These are phyloP conservation scores for Numida meleagris DNA, from an alignment of 2,113 vertebrate genomes.

Conservation along the genomic window DNA sequence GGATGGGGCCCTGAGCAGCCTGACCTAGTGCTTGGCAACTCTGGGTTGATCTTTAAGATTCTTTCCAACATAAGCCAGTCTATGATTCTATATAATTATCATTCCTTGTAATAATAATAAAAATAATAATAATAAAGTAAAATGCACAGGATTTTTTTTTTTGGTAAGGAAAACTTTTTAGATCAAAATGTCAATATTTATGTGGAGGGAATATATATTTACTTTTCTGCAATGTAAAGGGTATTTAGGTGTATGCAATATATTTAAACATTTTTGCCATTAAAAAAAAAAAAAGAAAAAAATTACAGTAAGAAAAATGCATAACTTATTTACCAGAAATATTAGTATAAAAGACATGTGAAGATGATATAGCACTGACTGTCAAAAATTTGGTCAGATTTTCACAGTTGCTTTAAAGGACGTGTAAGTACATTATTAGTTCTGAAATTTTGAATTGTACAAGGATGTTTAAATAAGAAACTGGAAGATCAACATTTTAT, in stretches of 20 bases:
- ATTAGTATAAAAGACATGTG: not conserved
- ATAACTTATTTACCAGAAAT: not conserved
- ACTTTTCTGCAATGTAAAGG: not conserved
- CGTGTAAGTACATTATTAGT: not conserved
- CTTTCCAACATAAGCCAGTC: no score
- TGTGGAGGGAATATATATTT: not conserved
- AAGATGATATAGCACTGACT: not conserved
- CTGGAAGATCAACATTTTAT: not conserved
- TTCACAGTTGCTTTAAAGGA: not conserved
- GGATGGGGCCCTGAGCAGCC: no score
- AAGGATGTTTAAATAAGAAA: not conserved
- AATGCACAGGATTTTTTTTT: not conserved
- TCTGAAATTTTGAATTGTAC: not conserved
- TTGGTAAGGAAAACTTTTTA: constrained; percentile 12
- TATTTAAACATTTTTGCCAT: not conserved
- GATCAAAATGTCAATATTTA: not conserved
- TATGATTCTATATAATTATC: constrained; percentile 25
- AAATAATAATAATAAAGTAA: not conserved
- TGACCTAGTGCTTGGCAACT: no score
- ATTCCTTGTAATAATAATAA: constrained; percentile 25
- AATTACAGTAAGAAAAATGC: not conserved
- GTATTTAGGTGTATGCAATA: not conserved
- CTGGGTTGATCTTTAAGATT: no score
- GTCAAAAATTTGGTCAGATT: not conserved
- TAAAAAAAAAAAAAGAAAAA: not conserved